Conservation (phyloP, 2,888 invertebrate genomes). For the Craniophora ligustri region DNA sequence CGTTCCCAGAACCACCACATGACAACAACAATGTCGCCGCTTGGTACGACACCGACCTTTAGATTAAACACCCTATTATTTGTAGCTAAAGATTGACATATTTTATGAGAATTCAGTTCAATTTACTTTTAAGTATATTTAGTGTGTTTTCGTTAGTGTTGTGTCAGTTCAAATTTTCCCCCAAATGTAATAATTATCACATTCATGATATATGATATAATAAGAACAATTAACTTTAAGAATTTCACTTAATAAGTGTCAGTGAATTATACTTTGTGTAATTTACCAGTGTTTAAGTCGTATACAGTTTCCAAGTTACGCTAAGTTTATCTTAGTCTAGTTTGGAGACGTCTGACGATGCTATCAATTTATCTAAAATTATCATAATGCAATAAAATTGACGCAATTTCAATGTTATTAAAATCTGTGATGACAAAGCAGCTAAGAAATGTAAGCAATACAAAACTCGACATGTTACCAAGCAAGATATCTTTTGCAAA, state of each 20-base stretch:
- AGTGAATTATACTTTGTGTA: conserved; percentile 36
- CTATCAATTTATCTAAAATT: conserved; percentile 15
- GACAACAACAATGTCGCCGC: conserved; percentile 97
- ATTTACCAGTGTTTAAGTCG: conserved; percentile 36
- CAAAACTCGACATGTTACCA: conserved; percentile 27
- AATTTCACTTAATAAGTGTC: conserved; percentile 13
- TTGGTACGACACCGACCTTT: conserved; percentile 99
- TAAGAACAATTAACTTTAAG: background rate
- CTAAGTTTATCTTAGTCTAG: conserved; percentile 71
- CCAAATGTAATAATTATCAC: conserved; percentile 15
- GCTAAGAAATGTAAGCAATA: conserved; percentile 41
- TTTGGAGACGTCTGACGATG: conserved; percentile 56
- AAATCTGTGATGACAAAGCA: conserved; percentile 50
- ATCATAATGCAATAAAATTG: conserved; percentile 12
- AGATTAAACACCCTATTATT: conserved; percentile 58
- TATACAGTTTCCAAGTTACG: conserved; percentile 61
- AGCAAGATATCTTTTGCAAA: conserved; percentile 9
- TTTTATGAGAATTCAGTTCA: conserved; percentile 39
- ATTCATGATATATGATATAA: too few species aligned
- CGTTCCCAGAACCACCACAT: conserved; percentile 94
- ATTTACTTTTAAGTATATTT: conserved; percentile 36
- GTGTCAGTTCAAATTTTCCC: conserved; percentile 42
- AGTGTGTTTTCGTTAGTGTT: conserved; percentile 51
- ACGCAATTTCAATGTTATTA: conserved; percentile 45
- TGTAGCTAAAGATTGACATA: conserved; percentile 26